phyloP scores from a whole-genome alignment of 1,140 invertebrate species.

The Meloidogyne chitwoodi region DNA sequence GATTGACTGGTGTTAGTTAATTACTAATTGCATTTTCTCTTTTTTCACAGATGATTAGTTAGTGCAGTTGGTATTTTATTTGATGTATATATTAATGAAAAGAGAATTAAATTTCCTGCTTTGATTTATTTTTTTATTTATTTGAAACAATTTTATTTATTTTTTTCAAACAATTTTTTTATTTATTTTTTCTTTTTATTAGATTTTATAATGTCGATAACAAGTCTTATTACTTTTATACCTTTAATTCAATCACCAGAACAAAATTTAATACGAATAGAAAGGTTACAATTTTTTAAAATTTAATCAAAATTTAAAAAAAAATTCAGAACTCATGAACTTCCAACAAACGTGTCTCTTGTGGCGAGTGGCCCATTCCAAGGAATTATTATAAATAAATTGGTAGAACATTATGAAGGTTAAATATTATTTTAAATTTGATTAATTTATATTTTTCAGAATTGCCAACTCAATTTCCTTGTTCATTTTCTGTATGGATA shows the following conservation, averaged over 20 bases:
- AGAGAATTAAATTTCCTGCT: no score
- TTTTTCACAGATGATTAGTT: no score
- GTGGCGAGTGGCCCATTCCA: conserved; percentile 27
- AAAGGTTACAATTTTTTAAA: neutral
- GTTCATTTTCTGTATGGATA: conserved; percentile 28
- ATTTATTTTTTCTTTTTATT: neutral
- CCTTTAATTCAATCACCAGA: conserved; percentile 22
- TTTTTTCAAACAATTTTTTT: neutral
- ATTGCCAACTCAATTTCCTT: conserved; percentile 13
- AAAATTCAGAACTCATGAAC: conserved; percentile 23
- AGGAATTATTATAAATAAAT: conserved; percentile 33
- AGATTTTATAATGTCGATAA: neutral
- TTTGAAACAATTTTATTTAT: neutral
- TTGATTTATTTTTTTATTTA: neutral
- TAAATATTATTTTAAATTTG: neutral
- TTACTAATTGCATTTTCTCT: no score
- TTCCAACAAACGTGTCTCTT: conserved; percentile 20
- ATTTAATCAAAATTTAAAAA: neutral
- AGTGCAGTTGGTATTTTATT: no score
- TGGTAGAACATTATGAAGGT: conserved; percentile 30
- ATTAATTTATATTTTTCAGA: neutral
- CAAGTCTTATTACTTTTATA: neutral
- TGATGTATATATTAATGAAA: neutral
- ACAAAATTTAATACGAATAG: conserved; percentile 20
- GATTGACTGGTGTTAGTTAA: no score